Conservation (phyloP, 1,140 invertebrate species). For the Magallana ariakensis region DNA sequence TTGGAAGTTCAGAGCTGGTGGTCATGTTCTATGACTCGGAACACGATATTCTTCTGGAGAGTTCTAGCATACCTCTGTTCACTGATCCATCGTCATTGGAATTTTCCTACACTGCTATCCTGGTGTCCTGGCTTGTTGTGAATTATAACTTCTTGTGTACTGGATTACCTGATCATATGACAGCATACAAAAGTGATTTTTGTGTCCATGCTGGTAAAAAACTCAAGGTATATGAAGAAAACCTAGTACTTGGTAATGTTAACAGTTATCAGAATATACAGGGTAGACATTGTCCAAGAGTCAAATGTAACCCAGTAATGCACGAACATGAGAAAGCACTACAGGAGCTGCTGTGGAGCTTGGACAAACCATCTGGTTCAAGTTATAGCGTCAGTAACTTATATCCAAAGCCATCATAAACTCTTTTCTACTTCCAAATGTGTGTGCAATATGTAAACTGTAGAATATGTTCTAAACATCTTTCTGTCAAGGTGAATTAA, state of each 20-base stretch:
- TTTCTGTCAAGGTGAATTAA: too few relatives aligned
- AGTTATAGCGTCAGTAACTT: too few relatives aligned
- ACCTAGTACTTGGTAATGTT: conserved; percentile 27
- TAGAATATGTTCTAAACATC: too few relatives aligned
- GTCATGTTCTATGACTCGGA: conserved; percentile 26
- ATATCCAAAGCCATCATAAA: too few relatives aligned
- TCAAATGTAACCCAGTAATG: background rate
- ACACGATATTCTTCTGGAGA: conserved; percentile 31
- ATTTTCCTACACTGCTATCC: background rate
- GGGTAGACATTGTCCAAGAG: background rate
- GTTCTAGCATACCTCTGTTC: conserved; percentile 4
- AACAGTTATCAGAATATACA: background rate
- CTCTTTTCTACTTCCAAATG: too few relatives aligned
- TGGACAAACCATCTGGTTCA: too few relatives aligned
- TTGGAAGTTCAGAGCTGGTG: conserved; percentile 1
- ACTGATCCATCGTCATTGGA: background rate
- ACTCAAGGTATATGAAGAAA: conserved; percentile 26
- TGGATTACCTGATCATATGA: conserved; percentile 2
- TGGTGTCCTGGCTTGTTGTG: conserved; percentile 5
- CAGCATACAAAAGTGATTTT: background rate
- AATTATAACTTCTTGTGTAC: conserved; percentile 30
- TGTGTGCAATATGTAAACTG: too few relatives aligned
- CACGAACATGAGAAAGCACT: too few relatives aligned
- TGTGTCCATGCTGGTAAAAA: background rate
- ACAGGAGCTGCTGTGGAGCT: too few relatives aligned